Percentiles rank a stretch among this genome's conserved stretches.
phyloP scores from a whole-genome alignment of 2,888 invertebrate genomes.

The Mimas tiliae region DNA sequence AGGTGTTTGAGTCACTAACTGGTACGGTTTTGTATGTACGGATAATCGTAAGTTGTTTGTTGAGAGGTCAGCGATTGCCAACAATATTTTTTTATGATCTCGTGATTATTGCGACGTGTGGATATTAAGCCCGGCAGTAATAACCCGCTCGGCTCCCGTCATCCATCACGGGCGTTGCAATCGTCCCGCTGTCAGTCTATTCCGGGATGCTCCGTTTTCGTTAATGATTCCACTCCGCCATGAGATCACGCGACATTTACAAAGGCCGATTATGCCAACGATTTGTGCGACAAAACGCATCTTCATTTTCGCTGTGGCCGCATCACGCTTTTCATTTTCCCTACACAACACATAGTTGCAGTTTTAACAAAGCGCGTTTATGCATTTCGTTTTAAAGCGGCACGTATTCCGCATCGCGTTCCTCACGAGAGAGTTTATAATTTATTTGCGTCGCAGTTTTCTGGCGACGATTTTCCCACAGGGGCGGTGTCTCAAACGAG shows the following conservation, averaged over 20 bases:
- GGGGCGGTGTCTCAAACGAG: slow-evolving; percentile 82
- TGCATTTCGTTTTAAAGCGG: slow-evolving; percentile 60
- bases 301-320: slow-evolving; percentile 37
- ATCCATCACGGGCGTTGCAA: slow-evolving; percentile 80
- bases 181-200: slow-evolving; percentile 82
- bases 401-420: slow-evolving; percentile 64
- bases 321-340: slow-evolving; percentile 37
- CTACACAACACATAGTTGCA: slow-evolving; percentile 47
- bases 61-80: slow-evolving; percentile 4
- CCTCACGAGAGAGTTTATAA: slow-evolving; percentile 80
- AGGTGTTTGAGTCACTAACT: slow-evolving; percentile 18
- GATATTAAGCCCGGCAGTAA: slow-evolving; percentile 69
- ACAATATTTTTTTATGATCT: slow-evolving; percentile 50
- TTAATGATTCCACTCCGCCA: slow-evolving; percentile 75
- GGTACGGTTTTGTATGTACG: slow-evolving; percentile 6
- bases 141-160: slow-evolving; percentile 66
- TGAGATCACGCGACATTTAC: slow-evolving; percentile 69
- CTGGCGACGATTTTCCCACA: slow-evolving; percentile 85
- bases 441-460: slow-evolving; percentile 83
- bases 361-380: slow-evolving; percentile 62
- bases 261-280: slow-evolving; percentile 64
- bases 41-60: slow-evolving; percentile 1
- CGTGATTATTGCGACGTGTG: slow-evolving; percentile 57
- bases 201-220: slow-evolving; percentile 81
- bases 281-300: slow-evolving; percentile 61